These are phyloP conservation scores for Chromoteleia sp. DNA, from an alignment of 2,888 invertebrate genomes.

Conservation along the genomic window DNA sequence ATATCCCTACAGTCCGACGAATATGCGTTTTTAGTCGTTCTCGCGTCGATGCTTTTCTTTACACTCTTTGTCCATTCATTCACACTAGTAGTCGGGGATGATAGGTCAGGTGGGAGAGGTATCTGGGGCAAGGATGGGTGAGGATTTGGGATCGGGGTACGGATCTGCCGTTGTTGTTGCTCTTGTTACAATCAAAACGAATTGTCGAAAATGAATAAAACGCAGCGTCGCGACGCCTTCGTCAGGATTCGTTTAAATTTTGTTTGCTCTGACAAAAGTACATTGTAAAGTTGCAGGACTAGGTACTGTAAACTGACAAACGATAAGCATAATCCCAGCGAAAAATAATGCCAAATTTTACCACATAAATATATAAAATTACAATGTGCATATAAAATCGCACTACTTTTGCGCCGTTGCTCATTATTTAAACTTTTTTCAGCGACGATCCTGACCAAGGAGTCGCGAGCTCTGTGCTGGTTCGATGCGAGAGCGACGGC, in stretches of 20 bases:
- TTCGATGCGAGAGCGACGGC: constrained; percentile 71
- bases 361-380: constrained; percentile 25
- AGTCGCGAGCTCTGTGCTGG: constrained; percentile 57
- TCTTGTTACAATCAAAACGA: constrained; percentile 66
- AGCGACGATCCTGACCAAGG: constrained; percentile 12
- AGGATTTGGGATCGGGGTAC: constrained; percentile 29
- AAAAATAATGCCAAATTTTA: background rate
- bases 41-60: constrained; percentile 79
- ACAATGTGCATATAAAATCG: constrained; percentile 2
- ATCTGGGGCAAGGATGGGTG: constrained; percentile 22
- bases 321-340: background rate
- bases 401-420: background rate
- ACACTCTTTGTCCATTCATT: constrained; percentile 81
- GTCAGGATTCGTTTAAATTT: constrained; percentile 5
- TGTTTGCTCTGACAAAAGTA: background rate
- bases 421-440: background rate
- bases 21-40: constrained; percentile 82
- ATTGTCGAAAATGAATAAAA: constrained; percentile 64
- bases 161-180: constrained; percentile 60
- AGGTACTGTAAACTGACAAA: background rate
- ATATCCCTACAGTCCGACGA: constrained; percentile 84
- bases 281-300: background rate
- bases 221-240: constrained; percentile 29
- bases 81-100: constrained; percentile 81
- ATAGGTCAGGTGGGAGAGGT: constrained; percentile 41